Conservation (phyloP, 2,888 invertebrate species). For the Agrochola lychnidis region DNA sequence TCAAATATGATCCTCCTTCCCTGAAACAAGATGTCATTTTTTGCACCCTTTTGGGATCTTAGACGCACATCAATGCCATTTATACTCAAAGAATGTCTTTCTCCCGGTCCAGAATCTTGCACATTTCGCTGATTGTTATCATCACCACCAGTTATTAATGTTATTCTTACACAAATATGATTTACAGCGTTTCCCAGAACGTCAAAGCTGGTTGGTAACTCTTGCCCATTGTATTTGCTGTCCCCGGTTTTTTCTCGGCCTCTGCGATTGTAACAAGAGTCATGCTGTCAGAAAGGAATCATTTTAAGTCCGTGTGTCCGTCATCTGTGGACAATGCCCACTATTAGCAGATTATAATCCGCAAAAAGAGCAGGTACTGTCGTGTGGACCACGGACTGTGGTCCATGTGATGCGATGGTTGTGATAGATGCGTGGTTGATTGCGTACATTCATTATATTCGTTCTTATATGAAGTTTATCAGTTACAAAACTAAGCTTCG, state of each 20-base stretch:
- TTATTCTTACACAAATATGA: constrained; percentile 84
- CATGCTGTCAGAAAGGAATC: constrained; percentile 73
- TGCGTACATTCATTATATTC: constrained; percentile 3
- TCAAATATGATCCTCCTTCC: background rate
- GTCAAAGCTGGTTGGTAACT: constrained; percentile 78
- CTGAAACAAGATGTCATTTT: constrained; percentile 25
- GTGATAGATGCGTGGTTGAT: background rate
- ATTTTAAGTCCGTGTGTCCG: constrained; percentile 80
- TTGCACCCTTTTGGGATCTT: constrained; percentile 21
- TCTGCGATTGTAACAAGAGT: constrained; percentile 69
- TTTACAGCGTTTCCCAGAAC: constrained; percentile 82
- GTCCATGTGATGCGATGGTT: constrained; percentile 54
- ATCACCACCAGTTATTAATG: constrained; percentile 60
- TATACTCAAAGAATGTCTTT: constrained; percentile 48
- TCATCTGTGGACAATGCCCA: constrained; percentile 89
- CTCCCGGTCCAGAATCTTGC: constrained; percentile 50
- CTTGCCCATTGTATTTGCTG: constrained; percentile 83
- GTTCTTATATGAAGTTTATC: background rate
- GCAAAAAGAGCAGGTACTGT: constrained; percentile 89
- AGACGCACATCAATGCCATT: constrained; percentile 42
- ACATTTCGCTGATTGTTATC: constrained; percentile 67
- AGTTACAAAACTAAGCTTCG: background rate
- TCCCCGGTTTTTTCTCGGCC: constrained; percentile 68
- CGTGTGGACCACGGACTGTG: constrained; percentile 61
- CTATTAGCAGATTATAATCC: constrained; percentile 89